These are phyloP conservation scores for Pipistrellus nathusii DNA, from an alignment of 2,797 vertebrate species.

Conservation along the genomic window DNA sequence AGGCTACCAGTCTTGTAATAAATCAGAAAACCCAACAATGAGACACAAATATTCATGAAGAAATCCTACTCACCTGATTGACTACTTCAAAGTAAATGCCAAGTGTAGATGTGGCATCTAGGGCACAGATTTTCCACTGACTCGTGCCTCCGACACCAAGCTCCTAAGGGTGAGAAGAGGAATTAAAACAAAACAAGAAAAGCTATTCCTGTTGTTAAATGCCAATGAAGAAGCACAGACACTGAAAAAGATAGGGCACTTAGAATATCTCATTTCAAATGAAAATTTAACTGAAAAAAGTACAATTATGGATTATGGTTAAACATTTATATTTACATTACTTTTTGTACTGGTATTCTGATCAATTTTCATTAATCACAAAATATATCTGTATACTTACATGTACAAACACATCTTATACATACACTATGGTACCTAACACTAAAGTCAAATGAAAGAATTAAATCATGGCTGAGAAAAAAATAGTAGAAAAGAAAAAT, in stretches of 20 bases:
- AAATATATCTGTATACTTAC: neutral
- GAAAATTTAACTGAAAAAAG: slow-evolving; percentile 29
- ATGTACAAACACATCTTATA: neutral
- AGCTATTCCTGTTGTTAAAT: neutral
- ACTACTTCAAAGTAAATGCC: slow-evolving; percentile 97
- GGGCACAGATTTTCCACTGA: slow-evolving; percentile 97
- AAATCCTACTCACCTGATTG: slow-evolving; percentile 92
- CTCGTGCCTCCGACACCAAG: slow-evolving; percentile 94
- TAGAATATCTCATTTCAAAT: neutral
- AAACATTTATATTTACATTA: neutral
- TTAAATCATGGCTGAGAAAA: neutral
- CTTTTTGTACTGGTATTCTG: neutral
- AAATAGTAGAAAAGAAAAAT: neutral
- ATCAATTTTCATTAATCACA: neutral
- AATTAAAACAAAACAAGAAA: slow-evolving; percentile 9
- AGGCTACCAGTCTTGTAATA: neutral
- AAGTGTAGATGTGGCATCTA: slow-evolving; percentile 94
- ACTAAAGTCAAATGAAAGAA: slow-evolving; percentile 3
- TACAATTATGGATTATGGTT: neutral
- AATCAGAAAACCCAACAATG: slow-evolving; percentile 9
- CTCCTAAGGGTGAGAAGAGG: slow-evolving; percentile 83
- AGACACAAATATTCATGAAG: neutral
- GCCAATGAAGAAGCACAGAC: neutral
- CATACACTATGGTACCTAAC: neutral
- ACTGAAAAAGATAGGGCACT: neutral